Evolutionary conservation across 2,888 invertebrate genomes (phyloP), one percentile per base, ranked within the genome.

Genomic region (Neoascia interrupta): DNA sequence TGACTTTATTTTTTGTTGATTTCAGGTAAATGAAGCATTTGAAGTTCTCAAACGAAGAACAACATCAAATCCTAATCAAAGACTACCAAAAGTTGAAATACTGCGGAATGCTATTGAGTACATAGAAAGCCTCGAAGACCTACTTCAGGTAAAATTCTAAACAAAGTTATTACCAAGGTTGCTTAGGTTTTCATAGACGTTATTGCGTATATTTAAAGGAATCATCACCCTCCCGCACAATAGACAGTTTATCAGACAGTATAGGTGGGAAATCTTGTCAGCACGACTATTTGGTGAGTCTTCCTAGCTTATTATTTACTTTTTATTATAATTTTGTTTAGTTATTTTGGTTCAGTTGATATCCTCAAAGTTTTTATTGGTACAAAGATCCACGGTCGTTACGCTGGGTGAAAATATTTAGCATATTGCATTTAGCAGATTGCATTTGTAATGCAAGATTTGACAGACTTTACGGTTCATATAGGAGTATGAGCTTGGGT

Each of bases 81-180:
- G 99, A 60, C 90, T 99, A 83, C 98, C 99, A 1, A 99, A 99
- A 90, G 95, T 99, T 81, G 99, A 99, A 89, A 99, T 99, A 82
- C 91, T 99, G 31, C 91, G 98, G 79, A 97, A 97, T 84, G 99
- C 99, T 36, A 99, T 99, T 85, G 98, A 98, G 84, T 98, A 99
- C 87, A 99, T 99, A 82, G 98, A 98, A 86, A 93, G 95, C 82
- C 89, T 97, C 81, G 96, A 97, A 86, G 95, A 96, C 69, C 91
- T 97, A 3, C 87, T 97, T 1, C 92, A 95, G 86, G 94, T 89
- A 81, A 83, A 72, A 4, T 5, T 13, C 19, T 21, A 2, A 4
- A 21, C 3, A 19, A 23, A 15, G n/a, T n/a, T n/a, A n/a, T n/a
- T n/a, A n/a, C n/a, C n/a, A n/a, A n/a, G n/a, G n/a, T n/a, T n/a